These are phyloP conservation scores for Limnephilus marmoratus DNA, from an alignment of 2,888 invertebrate genomes.

Conservation along the genomic window DNA sequence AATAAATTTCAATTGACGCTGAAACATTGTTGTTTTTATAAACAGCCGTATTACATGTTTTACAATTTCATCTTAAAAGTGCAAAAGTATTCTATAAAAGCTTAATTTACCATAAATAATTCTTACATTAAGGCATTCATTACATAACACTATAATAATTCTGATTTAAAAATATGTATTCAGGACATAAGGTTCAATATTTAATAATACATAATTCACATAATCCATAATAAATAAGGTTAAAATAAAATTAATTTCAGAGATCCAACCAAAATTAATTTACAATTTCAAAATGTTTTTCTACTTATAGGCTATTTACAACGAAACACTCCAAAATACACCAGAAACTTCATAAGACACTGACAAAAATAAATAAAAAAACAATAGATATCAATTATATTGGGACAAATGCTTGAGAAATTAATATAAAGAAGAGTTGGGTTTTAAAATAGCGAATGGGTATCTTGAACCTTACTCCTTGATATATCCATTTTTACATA, in stretches of 20 bases:
- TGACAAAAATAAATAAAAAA: not conserved
- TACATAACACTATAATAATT: constrained; percentile 6
- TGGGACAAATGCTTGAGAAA: not conserved
- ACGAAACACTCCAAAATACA: not conserved
- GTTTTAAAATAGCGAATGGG: not conserved
- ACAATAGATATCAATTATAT: not conserved
- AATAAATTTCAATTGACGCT: not conserved
- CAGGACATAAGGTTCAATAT: constrained; percentile 39
- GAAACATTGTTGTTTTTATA: not conserved
- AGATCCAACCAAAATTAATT: constrained; percentile 24
- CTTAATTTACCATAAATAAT: constrained; percentile 36
- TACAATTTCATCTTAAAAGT: constrained; percentile 31
- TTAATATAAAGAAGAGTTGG: not conserved
- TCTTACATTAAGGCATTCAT: constrained; percentile 45
- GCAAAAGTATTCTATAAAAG: constrained; percentile 43
- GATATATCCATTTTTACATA: not conserved
- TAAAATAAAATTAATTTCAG: constrained; percentile 18
- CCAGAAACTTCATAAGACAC: not conserved
- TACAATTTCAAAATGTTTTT: constrained; percentile 8
- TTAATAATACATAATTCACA: not conserved
- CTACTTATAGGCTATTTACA: constrained; percentile 8
- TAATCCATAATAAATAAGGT: not conserved
- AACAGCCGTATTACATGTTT: not conserved
- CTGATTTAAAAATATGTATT: constrained; percentile 36
- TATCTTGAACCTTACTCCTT: constrained; percentile 26